Base-by-base conservation (phyloP, 2,888 invertebrate genomes). In the Urechis unicinctus region DNA sequence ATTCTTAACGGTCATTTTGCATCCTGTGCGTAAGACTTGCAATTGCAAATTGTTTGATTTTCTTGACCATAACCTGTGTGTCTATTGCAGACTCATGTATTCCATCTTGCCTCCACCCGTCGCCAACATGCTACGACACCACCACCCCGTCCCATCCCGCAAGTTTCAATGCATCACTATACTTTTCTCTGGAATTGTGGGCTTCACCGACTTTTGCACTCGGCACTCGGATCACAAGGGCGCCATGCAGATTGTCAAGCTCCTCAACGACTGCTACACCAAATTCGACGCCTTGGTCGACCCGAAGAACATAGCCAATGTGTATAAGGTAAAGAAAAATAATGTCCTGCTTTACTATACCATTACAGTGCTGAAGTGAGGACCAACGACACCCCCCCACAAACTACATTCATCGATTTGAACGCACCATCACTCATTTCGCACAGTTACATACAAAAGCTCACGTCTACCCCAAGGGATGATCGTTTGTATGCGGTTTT, bases 171-270 rank as follows among this genome's bases (percentile, higher is more conserved):
- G 87, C 50, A 95, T 95, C 43, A 94, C 95, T 0, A 82, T 95
- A 0, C 85, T 95, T 68, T 95, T 95, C 81, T 93, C 93, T 47
- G 95, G 95, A 46, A 88, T 90, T 67, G 92, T 93, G 13, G 93
- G 92, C 43, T 95, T 95, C 72, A 69, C 88, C 26, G 87, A 89
- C 69, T 92, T 92, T 75, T 94, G 94, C 73, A 89, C 92, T 1
- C 84, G 86, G 45, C 86, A 94, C 77, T 89, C 93, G 0, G 94
- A 94, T 77, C 88, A 91, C 4, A 86, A 86, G 65, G 93, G 93
- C 0, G 94, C 93, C 46, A 94, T 94, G 91, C 92, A 92, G 81
- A 94, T 95, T 62, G 94, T 95, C 6, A 85, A 88, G 78, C 88
- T 94, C 85, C 84, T 95, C 50, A 95, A 95, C 78, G 87, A 89